Evolutionary conservation across 1,140 invertebrate genomes (phyloP), one percentile per base, ranked within the genome.

Genomic region (Solenopsis fugax): DNA sequence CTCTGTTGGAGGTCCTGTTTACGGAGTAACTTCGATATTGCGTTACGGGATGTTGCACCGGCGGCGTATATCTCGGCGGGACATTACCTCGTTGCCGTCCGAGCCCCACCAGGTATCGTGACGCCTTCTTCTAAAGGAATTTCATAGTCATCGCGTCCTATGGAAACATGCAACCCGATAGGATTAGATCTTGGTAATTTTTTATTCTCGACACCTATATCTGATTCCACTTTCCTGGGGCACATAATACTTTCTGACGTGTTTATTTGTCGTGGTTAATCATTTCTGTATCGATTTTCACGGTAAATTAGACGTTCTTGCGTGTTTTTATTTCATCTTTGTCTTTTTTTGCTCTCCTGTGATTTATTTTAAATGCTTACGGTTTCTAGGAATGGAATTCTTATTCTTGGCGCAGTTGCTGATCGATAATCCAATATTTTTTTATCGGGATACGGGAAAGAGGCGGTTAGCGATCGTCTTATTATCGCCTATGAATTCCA

Each of bases 1-100:
- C 41, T 48, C 37, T 21, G 24, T 10, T n/a, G 60, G n/a, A 48
- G 56, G 45, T 80, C 34, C 75, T 73, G 87, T 76, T 76, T 81
- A 76, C 37, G 88, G 24, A 69, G 81, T 78, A 77, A 90, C 81
- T 89, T 81, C 64, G 67, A 90, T 88, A 88, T 88, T 81, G 41
- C 86, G 62, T 73, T 84, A 73, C 41, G 54, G 21, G 24, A 75
- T 48, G 50, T 56, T 71, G 21, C 69, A 48, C 12, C 24, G 41
- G n/a, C 69, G 24, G 56, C 41, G 56, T 60, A 60, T 73, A 72
- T 60, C 80, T 82, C 41, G 77, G 34, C 67, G 41, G 18, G n/a
- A 41, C 67, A 18, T 48, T 58, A 48, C 21, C 24, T 34, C 6
- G 52, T 65, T 58, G 64, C 41, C 29, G 21, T 12, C 16, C 12